These are phyloP conservation scores for Agrypnus murinus DNA, from an alignment of 2,888 invertebrate genomes.

Conservation along the genomic window DNA sequence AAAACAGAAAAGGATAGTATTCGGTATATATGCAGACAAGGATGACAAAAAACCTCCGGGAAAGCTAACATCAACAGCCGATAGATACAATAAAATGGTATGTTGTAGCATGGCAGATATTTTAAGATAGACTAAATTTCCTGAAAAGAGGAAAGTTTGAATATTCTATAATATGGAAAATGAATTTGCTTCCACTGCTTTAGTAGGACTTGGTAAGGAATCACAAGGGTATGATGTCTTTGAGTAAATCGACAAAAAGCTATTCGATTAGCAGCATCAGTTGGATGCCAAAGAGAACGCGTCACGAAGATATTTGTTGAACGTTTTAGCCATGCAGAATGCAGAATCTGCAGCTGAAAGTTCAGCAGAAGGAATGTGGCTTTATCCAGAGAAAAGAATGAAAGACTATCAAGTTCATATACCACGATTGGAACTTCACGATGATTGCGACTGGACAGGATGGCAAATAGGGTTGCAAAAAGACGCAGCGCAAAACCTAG, in stretches of 20 bases:
- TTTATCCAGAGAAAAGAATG: conserved; percentile 80
- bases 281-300: conserved; percentile 74
- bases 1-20: conserved; percentile 72
- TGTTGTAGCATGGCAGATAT: conserved; percentile 75
- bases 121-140: conserved; percentile 69
- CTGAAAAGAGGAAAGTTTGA: conserved; percentile 74
- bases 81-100: conserved; percentile 75
- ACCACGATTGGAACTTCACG: conserved; percentile 74
- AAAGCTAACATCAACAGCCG: conserved; percentile 77
- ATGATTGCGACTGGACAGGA: conserved; percentile 79
- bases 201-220: conserved; percentile 84
- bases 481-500: conserved; percentile 87
- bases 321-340: conserved; percentile 84
- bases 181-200: conserved; percentile 79
- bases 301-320: conserved; percentile 80
- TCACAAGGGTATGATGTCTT: conserved; percentile 79
- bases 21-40: conserved; percentile 78
- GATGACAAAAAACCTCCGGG: conserved; percentile 75
- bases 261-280: conserved; percentile 80
- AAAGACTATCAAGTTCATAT: conserved; percentile 65
- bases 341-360: conserved; percentile 88
- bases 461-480: conserved; percentile 84
- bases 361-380: conserved; percentile 79
- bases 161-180: conserved; percentile 79
- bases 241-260: conserved; percentile 87